Evolutionary conservation across 2,888 invertebrate genomes (phyloP).

Genomic region (Diogma glabrata): DNA sequence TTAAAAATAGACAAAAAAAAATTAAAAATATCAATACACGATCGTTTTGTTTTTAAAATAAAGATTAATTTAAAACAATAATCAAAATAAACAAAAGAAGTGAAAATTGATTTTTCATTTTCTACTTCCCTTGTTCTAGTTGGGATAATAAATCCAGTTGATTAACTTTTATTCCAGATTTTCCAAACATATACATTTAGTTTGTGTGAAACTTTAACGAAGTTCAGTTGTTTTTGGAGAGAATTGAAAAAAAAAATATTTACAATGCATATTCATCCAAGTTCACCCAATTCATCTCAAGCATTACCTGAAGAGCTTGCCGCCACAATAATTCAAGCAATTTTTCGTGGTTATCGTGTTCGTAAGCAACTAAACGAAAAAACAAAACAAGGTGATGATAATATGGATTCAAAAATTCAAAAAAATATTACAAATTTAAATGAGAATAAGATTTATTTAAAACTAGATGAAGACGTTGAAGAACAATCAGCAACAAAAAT

Average conservation of each 20-base stretch:
- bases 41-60: no score
- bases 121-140: no score
- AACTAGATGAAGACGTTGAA: conserved; percentile 18
- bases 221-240: neutral
- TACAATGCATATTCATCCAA: conserved; percentile 36
- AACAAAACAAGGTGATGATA: no score
- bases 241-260: neutral
- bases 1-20: no score
- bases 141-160: no score
- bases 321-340: conserved; percentile 44
- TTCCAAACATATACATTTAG: no score
- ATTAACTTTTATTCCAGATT: no score
- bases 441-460: neutral
- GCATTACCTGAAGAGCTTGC: conserved; percentile 34
- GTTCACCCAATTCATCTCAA: conserved; percentile 32
- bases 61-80: no score
- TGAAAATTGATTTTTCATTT: no score
- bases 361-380: conserved; percentile 37
- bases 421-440: conserved; percentile 4
- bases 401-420: neutral
- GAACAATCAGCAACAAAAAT: conserved; percentile 34
- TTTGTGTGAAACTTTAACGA: no score
- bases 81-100: no score
- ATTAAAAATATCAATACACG: no score
- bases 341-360: conserved; percentile 43